A percentile compares a stretch with the other conserved stretches of the same genome.
Evolutionary conservation across 2,888 invertebrate species (phyloP).

Genomic region (Acanthococcus lagerstroemiae): DNA sequence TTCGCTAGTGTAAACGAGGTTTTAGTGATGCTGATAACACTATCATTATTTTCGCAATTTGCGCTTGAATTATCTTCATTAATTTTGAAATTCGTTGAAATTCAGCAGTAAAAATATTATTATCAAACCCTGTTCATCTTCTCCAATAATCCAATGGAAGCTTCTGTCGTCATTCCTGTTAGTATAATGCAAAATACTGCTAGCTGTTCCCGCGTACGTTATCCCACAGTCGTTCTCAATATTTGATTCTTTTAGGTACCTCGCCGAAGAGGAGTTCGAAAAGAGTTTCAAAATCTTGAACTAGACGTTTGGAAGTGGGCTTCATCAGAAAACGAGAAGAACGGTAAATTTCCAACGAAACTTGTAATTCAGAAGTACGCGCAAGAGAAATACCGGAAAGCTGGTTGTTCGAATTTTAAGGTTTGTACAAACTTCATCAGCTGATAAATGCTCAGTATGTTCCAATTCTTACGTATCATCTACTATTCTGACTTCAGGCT

Average conservation of each 20-base stretch:
- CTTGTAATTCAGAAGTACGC: neutral
- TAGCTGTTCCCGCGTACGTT: too few relatives aligned
- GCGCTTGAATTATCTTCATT: too few relatives aligned
- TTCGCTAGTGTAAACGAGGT: too few relatives aligned
- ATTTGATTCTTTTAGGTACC: neutral
- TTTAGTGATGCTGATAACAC: too few relatives aligned
- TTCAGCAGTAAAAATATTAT: too few relatives aligned
- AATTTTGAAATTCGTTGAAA: too few relatives aligned
- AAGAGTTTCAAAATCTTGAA: constrained; percentile 7
- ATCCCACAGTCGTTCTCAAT: neutral
- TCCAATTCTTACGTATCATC: neutral
- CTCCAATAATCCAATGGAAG: too few relatives aligned
- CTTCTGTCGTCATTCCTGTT: too few relatives aligned
- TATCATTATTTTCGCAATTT: too few relatives aligned
- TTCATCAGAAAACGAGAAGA: neutral
- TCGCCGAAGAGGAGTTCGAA: too few relatives aligned
- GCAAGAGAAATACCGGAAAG: neutral
- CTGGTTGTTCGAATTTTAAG: neutral
- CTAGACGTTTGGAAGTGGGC: constrained; percentile 7
- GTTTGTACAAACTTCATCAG: neutral
- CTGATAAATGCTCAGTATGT: neutral
- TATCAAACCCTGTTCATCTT: too few relatives aligned
- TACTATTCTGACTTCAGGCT: neutral
- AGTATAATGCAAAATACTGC: too few relatives aligned
- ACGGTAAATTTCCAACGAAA: neutral